Conservation (phyloP, 2,113 vertebrate species). For the Atractosteus spatula region DNA sequence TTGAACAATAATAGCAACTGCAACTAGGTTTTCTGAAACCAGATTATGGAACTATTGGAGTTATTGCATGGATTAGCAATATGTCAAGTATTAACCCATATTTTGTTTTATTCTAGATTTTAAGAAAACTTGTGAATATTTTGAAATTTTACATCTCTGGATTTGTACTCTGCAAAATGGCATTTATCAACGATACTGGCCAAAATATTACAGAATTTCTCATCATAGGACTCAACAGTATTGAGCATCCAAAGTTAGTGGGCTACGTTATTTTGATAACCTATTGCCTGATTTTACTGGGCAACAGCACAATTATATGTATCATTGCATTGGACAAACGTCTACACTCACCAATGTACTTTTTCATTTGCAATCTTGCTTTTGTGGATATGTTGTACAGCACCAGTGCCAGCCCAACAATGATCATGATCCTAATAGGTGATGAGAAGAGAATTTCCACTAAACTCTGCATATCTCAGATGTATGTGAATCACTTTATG, state of each 20-base stretch:
- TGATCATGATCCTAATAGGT: conserved; percentile 33
- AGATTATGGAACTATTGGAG: too few species aligned
- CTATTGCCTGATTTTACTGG: conserved; percentile 29
- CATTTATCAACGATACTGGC: conserved; percentile 5
- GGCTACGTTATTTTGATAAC: conserved; percentile 27
- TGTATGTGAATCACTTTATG: conserved; percentile 32
- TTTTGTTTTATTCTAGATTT: too few species aligned
- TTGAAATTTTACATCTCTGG: too few species aligned
- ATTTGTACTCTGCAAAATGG: background rate
- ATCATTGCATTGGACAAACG: conserved; percentile 28
- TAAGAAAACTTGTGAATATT: too few species aligned
- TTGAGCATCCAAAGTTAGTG: conserved; percentile 28
- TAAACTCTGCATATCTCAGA: conserved; percentile 28
- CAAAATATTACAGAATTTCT: conserved; percentile 22
- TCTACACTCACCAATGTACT: conserved; percentile 42
- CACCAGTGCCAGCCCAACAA: conserved; percentile 21
- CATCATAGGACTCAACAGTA: conserved; percentile 26
- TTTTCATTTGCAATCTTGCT: conserved; percentile 38
- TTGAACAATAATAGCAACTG: too few species aligned
- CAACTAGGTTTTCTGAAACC: too few species aligned
- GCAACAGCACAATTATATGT: conserved; percentile 26
- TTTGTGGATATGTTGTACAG: conserved; percentile 33
- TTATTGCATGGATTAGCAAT: too few species aligned
- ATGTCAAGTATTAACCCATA: too few species aligned
- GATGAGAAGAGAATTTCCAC: conserved; percentile 32